Base-by-base conservation (phyloP, 1,140 invertebrate genomes). In the Zaprionus africanus region DNA sequence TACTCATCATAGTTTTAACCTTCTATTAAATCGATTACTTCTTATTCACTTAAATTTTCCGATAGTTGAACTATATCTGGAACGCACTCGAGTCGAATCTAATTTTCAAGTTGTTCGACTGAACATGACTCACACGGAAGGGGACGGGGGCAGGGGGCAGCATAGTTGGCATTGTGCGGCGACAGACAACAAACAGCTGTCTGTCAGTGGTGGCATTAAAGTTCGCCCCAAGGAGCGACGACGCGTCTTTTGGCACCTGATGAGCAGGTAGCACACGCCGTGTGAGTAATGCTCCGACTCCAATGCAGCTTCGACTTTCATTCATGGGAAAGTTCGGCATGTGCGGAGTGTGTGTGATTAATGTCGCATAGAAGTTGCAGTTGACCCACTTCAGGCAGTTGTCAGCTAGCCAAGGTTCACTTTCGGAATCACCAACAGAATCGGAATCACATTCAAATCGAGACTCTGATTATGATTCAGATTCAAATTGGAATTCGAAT, bases 141-240 rank as follows among this genome's bases (percentile, higher is more conserved):
- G 41, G 6, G n/a, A 43, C 2, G 6, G 41, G 41, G 41, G 41
- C 6, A 15, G 4, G n/a, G n/a, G 41, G 41, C 41, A 7, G 19
- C 19, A 51, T 51, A 51, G 46, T 51, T 51, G 46, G 46, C 46
- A 51, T 46, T 46, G 41, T 12, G 19, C 5, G 46, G 46, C 46
- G 46, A 51, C 19, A 51, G 77, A 76, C 82, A 85, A 73, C 83
- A 46, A 69, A 82, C 79, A 68, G 57, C 66, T 77, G 76, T 74
- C 76, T 74, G 51, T 87, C 82, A 87, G 73, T 74, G 72, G 9
- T 69, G 65, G 80, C 82, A 86, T 86, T 86, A 79, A 78, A 75
- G 59, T 75, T 59, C 66, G 57, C 51, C 67, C 51, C 75, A 68
- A 72, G 56, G 65, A 73, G 57, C 76, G 68, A n/a, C 22, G 57